Evolutionary conservation across 2,797 vertebrate species (phyloP).

Genomic region (Enoplosus armatus): DNA sequence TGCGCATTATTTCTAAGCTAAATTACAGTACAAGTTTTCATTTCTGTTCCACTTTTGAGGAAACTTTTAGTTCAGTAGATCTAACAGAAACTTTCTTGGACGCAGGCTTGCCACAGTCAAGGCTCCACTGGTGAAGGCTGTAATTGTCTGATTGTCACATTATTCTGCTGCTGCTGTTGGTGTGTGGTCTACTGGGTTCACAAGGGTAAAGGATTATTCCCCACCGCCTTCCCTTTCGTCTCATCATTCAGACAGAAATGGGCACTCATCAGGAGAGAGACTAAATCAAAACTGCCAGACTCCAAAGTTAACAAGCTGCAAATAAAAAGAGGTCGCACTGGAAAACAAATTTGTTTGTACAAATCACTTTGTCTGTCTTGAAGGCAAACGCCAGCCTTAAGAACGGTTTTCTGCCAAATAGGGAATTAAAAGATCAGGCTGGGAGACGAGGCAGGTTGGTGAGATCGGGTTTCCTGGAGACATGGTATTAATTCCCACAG

Average conservation of each 20-base stretch:
- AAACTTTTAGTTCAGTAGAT: conserved; percentile 14
- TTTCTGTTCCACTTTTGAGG: conserved; percentile 3
- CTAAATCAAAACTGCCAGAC: conserved; percentile 9
- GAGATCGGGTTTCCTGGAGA: conserved; percentile 59
- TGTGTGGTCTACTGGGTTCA: conserved; percentile 45
- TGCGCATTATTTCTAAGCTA: background rate
- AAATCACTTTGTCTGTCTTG: conserved; percentile 12
- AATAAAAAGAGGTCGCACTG: conserved; percentile 7
- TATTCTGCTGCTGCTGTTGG: conserved; percentile 19
- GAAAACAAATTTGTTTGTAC: conserved; percentile 25
- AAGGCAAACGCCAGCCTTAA: conserved; percentile 16
- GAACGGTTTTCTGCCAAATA: conserved; percentile 38
- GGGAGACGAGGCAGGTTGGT: conserved; percentile 37
- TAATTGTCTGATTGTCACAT: conserved; percentile 28
- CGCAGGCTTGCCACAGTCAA: background rate
- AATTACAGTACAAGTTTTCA: conserved; percentile 9
- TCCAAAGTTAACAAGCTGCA: conserved; percentile 1
- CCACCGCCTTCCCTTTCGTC: background rate
- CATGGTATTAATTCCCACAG: conserved; percentile 51
- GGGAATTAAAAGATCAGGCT: conserved; percentile 67
- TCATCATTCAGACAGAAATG: conserved; percentile 22
- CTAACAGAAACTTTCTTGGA: conserved; percentile 4
- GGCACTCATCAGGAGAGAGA: background rate
- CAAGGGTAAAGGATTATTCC: conserved; percentile 26
- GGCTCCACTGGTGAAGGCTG: conserved; percentile 12